Base-by-base conservation (phyloP, 2,797 vertebrate species). In the Rhinophrynus dorsalis region DNA sequence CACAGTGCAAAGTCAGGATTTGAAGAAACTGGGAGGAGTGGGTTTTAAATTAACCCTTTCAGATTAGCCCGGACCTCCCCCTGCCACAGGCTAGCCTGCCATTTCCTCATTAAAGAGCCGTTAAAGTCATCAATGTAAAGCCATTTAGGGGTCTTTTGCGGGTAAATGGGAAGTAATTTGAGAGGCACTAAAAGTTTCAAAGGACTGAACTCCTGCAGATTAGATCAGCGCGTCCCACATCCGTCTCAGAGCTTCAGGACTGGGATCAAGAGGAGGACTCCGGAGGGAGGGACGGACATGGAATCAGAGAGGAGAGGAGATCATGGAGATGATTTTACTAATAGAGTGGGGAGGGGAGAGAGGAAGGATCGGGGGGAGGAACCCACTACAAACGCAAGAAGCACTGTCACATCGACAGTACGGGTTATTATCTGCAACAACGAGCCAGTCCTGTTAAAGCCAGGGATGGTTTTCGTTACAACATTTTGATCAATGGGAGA, bases 161-260 rank as follows among this genome's bases (percentile, higher is more conserved):
- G 61, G 54, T 59, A 44, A 64, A 62, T 72, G 52, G 61, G 52
- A 63, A 48, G 68, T 30, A 57, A 64, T 63, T 27, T 57, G 61
- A 65, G 67, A 62, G 38, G 48, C 30, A 30, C 23, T 35, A 37
- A 57, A 55, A 56, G 30, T 63, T 50, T 56, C 40, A 63, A 57
- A 55, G 40, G 59, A 47, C 33, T 48, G 60, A 56, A 45, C 23
- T 38, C n/a, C 60, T 57, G 60, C 59, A 57, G 60, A 72, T 71
- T 50, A 72, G 61, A 72, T 72, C 69, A 72, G 68, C 12, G 42
- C 18, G 60, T 72, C 61, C 61, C 61, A 72, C 69, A 65, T 72
- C 69, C 61, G 52, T 65, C 60, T 40, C 40, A 17, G 61, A 20
- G 54, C 24, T 44, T 9, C 15, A 44, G 26, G 7, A 26, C 2